A percentile compares a stretch with the other conserved stretches of the same genome.
Conservation (phyloP, 2,888 invertebrate genomes). For the Hedya salicella region DNA sequence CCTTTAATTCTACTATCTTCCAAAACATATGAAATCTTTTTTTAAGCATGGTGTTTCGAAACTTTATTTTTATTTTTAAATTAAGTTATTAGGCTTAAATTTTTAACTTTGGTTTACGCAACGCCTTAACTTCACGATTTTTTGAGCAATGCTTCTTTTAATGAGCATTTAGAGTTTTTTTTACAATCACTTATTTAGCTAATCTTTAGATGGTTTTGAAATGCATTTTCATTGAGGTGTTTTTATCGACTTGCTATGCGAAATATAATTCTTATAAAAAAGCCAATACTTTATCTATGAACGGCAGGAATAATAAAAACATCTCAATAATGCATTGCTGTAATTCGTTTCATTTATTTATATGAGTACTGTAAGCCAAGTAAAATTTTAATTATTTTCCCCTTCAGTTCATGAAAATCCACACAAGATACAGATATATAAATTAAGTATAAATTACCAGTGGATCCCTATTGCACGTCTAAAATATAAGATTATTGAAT, state of each 20-base stretch:
- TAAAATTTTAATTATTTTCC: background rate
- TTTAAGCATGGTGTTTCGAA: constrained; percentile 31
- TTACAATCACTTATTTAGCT: constrained; percentile 26
- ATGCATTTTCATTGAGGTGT: constrained; percentile 9
- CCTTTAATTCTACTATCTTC: constrained; percentile 26
- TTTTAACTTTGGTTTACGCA: constrained; percentile 31
- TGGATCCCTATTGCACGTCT: too few species aligned
- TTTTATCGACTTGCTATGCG: background rate
- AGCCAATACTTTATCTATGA: too few species aligned
- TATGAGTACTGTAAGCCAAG: constrained; percentile 5
- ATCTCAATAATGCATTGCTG: background rate
- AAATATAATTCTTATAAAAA: too few species aligned
- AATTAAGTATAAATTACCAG: too few species aligned
- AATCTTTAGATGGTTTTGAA: constrained; percentile 19
- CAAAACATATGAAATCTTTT: constrained; percentile 1
- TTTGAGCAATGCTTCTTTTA: constrained; percentile 40
- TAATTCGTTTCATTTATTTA: constrained; percentile 1
- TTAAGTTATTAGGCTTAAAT: constrained; percentile 18
- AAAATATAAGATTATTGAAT: too few species aligned
- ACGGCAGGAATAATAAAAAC: background rate
- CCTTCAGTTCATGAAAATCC: background rate
- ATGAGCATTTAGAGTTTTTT: constrained; percentile 33
- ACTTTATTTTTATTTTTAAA: constrained; percentile 18
- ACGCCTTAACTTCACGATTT: constrained; percentile 38
- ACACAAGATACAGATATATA: too few species aligned